Conservation (phyloP, 2,797 vertebrate genomes). For the Merluccius polli region DNA sequence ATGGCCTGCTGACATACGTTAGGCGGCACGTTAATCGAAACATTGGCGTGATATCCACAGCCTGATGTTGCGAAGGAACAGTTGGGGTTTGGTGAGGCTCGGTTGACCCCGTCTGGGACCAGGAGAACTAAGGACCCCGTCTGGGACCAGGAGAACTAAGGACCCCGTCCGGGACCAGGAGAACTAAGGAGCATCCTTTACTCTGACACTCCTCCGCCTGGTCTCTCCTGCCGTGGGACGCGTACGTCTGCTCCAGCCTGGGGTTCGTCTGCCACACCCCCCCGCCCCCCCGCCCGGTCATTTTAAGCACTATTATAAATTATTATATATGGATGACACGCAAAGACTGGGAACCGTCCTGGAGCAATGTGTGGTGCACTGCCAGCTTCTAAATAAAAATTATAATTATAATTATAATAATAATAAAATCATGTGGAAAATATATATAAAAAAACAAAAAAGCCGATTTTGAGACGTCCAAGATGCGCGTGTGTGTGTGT, state of each 20-base stretch:
- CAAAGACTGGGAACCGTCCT: neutral
- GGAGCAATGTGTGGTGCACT: constrained; percentile 21
- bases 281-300: neutral
- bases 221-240: neutral
- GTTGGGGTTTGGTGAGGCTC: neutral
- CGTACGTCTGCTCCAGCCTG: neutral
- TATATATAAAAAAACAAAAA: constrained; percentile 41
- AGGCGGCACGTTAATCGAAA: constrained; percentile 50
- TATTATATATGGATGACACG: neutral
- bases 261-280: neutral
- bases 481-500: constrained; percentile 30
- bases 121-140: neutral
- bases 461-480: constrained; percentile 8
- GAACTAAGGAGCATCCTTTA: neutral
- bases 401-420: neutral
- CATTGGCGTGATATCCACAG: constrained; percentile 13
- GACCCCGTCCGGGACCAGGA: too few relatives aligned
- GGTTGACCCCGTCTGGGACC: neutral
- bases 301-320: neutral
- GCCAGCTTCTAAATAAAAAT: constrained; percentile 40
- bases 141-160: too few relatives aligned
- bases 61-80: neutral
- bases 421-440: neutral
- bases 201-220: neutral
- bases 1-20: constrained; percentile 46